phyloP scores from a whole-genome alignment of 2,888 invertebrate species.

The Parascotia fuliginaria region DNA sequence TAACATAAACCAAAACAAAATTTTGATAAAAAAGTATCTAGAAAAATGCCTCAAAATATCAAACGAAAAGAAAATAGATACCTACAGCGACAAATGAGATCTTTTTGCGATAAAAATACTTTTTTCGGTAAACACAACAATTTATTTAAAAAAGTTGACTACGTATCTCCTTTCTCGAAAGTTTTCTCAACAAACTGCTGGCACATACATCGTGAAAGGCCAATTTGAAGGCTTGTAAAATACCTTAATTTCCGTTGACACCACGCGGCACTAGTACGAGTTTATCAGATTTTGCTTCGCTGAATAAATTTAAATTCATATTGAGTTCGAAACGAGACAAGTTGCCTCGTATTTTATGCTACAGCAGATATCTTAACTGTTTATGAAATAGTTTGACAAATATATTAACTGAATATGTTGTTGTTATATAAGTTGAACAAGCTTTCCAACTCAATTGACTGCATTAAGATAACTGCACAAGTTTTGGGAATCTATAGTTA shows the following conservation, averaged over 20 bases:
- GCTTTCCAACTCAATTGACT: no score
- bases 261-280: slow-evolving; percentile 12
- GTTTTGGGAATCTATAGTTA: no score
- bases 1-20: no score
- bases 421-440: no score
- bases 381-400: slow-evolving; percentile 13
- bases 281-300: slow-evolving; percentile 35
- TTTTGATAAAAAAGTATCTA: background rate
- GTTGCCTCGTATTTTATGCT: background rate
- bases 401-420: background rate
- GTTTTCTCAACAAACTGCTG: background rate
- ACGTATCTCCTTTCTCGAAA: slow-evolving; percentile 4
- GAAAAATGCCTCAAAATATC: background rate
- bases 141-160: slow-evolving; percentile 1
- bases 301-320: slow-evolving; percentile 41
- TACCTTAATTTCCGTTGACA: slow-evolving; percentile 33
- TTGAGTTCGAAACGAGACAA: background rate
- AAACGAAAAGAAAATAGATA: background rate
- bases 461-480: no score
- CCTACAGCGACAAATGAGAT: background rate
- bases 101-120: background rate
- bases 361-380: slow-evolving; percentile 1
- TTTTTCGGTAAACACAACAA: background rate
- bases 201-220: background rate
- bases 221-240: slow-evolving; percentile 14